Evolutionary conservation across 2,797 vertebrate genomes (phyloP), one percentile per base, ranked within the genome.

Genomic region (Podarcis siculus): DNA sequence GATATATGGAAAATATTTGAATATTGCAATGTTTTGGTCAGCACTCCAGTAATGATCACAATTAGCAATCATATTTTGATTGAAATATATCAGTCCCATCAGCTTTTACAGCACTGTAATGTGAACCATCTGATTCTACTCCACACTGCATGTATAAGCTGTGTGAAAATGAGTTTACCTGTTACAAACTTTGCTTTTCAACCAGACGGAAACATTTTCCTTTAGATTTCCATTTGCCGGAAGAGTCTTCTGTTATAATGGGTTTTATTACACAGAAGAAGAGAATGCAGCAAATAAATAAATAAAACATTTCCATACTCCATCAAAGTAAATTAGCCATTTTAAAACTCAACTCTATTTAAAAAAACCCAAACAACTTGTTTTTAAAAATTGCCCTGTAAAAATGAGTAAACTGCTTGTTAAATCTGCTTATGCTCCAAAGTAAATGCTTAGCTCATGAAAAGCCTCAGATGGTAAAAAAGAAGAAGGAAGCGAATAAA

Each of bases 321-420:
- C 75, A n/a, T 27, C 32, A 49, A 71, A 58, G n/a, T 79, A n/a
- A 8, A 35, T 21, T 13, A 49, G 75, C 21, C 32, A 49, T 39
- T 78, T 37, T 55, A 77, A 55, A 15, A 35, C n/a, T 5, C 10
- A 32, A 25, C 27, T 35, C 3, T 21, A n/a, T 37, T 58, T 55
- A n/a, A 45, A 30, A 61, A 45, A 32, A 55, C 7, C 30, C 25
- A 71, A 58, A 83, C 32, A 79, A 72, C 8, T 83, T 76, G 80
- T 66, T 49, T 72, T 72, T 83, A 37, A 71, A 86, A 86, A 86
- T 25, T 67, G 30, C 75, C 17, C 75, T 45, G 37, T 85, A 86
- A 86, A 86, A 86, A 86, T 86, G 75, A 86, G n/a, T 72, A 71
- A 80, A 35, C n/a, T 37, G 45, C 64, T 86, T 39, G 45, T 79